A percentile compares a stretch with the other conserved stretches of the same genome.
Conservation (phyloP, 2,888 invertebrate genomes). For the Chymomyza procnemis region DNA sequence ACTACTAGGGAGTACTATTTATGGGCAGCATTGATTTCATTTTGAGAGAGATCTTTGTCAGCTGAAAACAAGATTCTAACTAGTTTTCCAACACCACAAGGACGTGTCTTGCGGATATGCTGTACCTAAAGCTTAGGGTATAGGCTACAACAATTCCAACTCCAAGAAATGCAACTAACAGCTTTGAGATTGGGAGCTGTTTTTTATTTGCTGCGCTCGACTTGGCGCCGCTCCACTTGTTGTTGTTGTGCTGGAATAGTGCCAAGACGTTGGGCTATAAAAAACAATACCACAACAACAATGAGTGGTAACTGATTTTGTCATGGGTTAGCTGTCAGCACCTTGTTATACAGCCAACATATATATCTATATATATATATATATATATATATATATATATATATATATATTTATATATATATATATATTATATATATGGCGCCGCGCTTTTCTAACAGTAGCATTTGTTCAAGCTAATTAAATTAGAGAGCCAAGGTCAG, state of each 20-base stretch:
- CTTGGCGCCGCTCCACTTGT: neutral
- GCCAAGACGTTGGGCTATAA: neutral
- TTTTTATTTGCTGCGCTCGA: neutral
- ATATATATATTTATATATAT: neutral
- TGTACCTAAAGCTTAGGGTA: too few species aligned
- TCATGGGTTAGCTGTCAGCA: slow-evolving; percentile 36
- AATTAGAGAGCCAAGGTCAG: slow-evolving; percentile 58
- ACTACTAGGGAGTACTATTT: too few species aligned
- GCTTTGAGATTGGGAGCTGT: too few species aligned
- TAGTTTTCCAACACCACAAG: too few species aligned
- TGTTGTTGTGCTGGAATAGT: neutral
- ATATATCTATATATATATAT: neutral
- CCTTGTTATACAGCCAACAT: slow-evolving; percentile 17
- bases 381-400: neutral
- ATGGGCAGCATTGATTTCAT: too few species aligned
- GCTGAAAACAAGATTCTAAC: too few species aligned
- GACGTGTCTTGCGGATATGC: too few species aligned
- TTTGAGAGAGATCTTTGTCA: too few species aligned
- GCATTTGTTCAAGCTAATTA: slow-evolving; percentile 52
- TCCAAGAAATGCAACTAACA: neutral
- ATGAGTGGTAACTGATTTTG: slow-evolving; percentile 42
- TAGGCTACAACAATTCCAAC: neutral
- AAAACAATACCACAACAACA: neutral
- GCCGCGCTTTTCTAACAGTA: slow-evolving; percentile 10
- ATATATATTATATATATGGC: neutral